Evolutionary conservation across 2,113 vertebrate genomes (phyloP), one percentile per base, ranked within the genome.

Genomic region (Apteryx owenii): DNA sequence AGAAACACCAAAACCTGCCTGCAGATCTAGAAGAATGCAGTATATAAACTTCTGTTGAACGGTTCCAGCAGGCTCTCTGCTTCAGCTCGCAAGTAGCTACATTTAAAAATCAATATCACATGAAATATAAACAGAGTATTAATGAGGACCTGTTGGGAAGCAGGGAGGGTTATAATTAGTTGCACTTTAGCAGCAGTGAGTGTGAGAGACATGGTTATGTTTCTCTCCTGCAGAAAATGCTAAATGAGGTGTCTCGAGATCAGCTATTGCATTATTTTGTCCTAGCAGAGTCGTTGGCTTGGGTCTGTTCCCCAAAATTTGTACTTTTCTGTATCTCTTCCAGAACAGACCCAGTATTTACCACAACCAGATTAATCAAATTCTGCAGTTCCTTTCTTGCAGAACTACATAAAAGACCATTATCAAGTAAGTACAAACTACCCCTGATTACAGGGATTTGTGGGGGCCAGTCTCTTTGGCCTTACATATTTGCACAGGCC

Each of bases 121-220:
- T 88, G 82, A 95, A 97, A 95, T 81, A 93, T 36, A 90, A 95
- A 85, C 60, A 75, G 71, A 18, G 60, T 85, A 65, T 95, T 97
- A 89, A 93, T 78, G 87, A 95, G 46, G 81, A 87, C 82, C 89
- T 87, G 77, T 69, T 87, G 95, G 92, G 93, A 96, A 85, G 44
- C 62, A 54, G 62, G 33, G 85, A 69, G 81, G 70, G 85, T 18
- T 89, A 84, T 89, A 93, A 97, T 96, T 93, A 81, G 42, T n/a
- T 81, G 80, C 75, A 75, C 62, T 96, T 95, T 8, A 95, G 79
- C 70, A 90, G 80, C 85, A 77, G 78, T 0, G 7, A 66, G 66
- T 11, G 44, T 68, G 83, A 79, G 79, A 58, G 38, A 61, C 31
- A 83, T n/a, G 44, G 76, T 90, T 86, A 54, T 62, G 46, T 75